A percentile compares a stretch with the other conserved stretches of the same genome.
Conservation (phyloP, 2,797 vertebrate genomes). For the Centropyge bicolor region DNA sequence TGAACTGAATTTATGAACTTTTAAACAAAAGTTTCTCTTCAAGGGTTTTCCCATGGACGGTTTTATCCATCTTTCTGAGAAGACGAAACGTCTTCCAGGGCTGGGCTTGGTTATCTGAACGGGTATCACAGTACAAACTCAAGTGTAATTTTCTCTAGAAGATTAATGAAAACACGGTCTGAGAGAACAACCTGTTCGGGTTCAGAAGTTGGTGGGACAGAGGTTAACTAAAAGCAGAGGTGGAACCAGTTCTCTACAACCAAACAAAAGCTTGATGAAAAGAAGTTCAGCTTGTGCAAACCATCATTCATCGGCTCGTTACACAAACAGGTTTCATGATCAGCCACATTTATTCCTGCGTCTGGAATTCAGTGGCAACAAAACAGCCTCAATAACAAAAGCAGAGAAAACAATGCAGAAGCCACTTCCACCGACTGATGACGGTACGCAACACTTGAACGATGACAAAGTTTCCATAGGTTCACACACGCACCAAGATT, state of each 20-base stretch:
- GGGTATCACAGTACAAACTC: too few species aligned
- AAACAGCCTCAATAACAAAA: not conserved
- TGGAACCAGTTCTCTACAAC: not conserved
- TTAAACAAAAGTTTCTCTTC: not conserved
- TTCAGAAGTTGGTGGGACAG: not conserved
- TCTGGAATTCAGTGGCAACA: not conserved
- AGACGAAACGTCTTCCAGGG: not conserved
- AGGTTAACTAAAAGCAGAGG: not conserved
- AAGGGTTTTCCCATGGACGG: not conserved
- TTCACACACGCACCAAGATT: not conserved
- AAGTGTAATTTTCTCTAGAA: not conserved
- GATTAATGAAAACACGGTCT: not conserved
- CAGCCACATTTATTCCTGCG: not conserved
- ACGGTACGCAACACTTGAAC: not conserved
- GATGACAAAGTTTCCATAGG: not conserved
- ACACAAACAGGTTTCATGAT: slow-evolving; percentile 49
- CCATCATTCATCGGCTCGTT: not conserved
- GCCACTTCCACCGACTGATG: not conserved
- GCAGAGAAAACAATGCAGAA: not conserved
- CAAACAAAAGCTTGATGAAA: slow-evolving; percentile 2
- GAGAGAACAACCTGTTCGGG: not conserved
- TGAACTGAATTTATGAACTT: not conserved
- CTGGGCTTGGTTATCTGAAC: too few species aligned
- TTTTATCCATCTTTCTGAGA: not conserved
- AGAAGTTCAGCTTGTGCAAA: not conserved